These are phyloP conservation scores for Drosophila sulfurigaster DNA, from an alignment of 1,140 invertebrate species.

Conservation along the genomic window DNA sequence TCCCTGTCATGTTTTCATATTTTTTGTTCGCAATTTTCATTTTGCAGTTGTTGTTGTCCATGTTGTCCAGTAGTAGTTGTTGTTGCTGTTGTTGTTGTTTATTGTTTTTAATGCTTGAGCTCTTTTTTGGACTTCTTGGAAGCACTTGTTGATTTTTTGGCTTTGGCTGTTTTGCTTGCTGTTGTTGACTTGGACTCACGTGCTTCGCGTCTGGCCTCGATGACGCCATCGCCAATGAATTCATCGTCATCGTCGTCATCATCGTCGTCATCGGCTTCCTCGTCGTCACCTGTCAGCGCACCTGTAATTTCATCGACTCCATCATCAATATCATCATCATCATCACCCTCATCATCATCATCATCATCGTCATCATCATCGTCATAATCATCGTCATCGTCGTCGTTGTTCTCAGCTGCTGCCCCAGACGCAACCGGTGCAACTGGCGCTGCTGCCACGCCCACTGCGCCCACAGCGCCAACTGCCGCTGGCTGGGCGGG, in stretches of 20 bases:
- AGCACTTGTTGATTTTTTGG: conserved; percentile 86
- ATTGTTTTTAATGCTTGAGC: conserved; percentile 78
- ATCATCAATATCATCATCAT: conserved; percentile 85
- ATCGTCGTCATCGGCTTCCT: conserved; percentile 87
- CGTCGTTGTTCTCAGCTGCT: conserved; percentile 86
- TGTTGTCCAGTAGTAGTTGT: conserved; percentile 46
- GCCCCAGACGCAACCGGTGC: conserved; percentile 85
- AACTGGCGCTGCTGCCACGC: conserved; percentile 75
- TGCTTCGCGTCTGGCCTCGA: conserved; percentile 88
- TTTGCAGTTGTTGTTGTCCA: conserved; percentile 26
- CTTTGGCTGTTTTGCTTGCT: conserved; percentile 79
- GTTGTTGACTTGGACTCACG: conserved; percentile 92
- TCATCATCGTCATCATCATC: conserved; percentile 89
- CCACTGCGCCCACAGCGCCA: conserved; percentile 42
- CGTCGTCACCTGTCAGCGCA: conserved; percentile 88
- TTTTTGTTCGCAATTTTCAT: conserved; percentile 7
- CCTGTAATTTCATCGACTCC: conserved; percentile 88
- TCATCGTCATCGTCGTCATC: conserved; percentile 90
- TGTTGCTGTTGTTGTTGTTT: conserved; percentile 34
- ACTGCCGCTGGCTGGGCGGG: conserved; percentile 49
- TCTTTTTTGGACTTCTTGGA: conserved; percentile 85
- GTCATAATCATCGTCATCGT: conserved; percentile 13
- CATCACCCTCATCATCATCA: conserved; percentile 87
- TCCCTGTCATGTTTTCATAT: conserved; percentile 35
- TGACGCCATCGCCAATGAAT: conserved; percentile 88